A percentile compares a stretch with the other conserved stretches of the same genome.
Conservation (phyloP, 2,888 invertebrate species). For the Allacma fusca region DNA sequence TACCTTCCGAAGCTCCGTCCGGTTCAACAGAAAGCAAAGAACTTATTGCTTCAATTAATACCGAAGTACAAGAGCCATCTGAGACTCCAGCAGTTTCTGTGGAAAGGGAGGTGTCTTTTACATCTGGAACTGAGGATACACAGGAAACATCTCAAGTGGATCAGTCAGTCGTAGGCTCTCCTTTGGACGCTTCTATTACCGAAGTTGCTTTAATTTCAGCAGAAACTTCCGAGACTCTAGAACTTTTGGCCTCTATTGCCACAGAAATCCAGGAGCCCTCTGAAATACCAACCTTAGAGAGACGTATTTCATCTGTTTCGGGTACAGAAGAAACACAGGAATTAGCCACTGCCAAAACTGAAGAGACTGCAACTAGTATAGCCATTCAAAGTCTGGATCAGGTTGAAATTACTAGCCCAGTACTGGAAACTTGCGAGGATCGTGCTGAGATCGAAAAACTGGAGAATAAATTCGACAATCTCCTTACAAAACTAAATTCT, state of each 20-base stretch:
- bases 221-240: too few relatives aligned
- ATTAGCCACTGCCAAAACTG: too few relatives aligned
- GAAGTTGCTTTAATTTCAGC: too few relatives aligned
- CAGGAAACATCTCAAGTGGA: not conserved
- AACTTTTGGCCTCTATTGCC: not conserved
- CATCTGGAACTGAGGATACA: not conserved
- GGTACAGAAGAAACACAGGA: not conserved
- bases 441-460: too few relatives aligned
- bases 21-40: not conserved
- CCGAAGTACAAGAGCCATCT: conserved; percentile 2
- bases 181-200: too few relatives aligned
- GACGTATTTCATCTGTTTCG: not conserved
- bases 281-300: not conserved
- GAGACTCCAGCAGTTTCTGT: not conserved
- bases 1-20: not conserved
- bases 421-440: too few relatives aligned
- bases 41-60: not conserved
- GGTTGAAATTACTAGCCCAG: too few relatives aligned
- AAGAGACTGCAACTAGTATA: too few relatives aligned
- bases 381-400: too few relatives aligned
- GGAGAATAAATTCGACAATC: too few relatives aligned
- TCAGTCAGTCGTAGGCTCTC: too few relatives aligned
- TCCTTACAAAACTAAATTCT: not conserved
- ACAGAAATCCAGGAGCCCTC: not conserved
- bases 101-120: not conserved